Base-by-base conservation (phyloP, 2,797 vertebrate species). In the Heliangelus exortis region DNA sequence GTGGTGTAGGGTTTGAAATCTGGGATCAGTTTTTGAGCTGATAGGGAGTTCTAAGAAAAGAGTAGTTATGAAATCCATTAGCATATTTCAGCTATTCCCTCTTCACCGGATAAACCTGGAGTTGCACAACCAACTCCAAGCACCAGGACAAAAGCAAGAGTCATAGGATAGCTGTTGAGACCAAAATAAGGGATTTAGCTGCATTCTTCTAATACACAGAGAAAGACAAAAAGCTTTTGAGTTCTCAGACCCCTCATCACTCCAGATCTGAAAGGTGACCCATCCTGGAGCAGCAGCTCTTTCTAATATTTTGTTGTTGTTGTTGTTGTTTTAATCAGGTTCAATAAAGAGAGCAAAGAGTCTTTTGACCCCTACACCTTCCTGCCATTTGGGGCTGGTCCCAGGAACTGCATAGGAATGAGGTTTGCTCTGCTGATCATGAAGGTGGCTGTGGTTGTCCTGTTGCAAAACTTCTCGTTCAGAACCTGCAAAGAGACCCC, bases 361-460 rank as follows among this genome's bases (percentile, higher is more conserved):
- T 26, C 12, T 17, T 92, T 98, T 9, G 97, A 98, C 67, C 98
- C 98, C 2, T 98, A 98, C 84, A 95, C 91, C 2, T 98, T 97
- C 96, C 96, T 98, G 95, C 98, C 97, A 0, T 99, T 99, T 1
- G 98, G 98, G 26, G 89, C 94, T 10, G 98, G 98, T 8, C 98
- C 98, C 36, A 97, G 98, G 81, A 99, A 98, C 96, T 98, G 98
- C 95, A 98, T 98, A 41, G 98, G 98, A 36, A 98, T 98, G 98
- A 97, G 98, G n/a, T 98, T 99, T 91, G 98, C 98, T 51, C 89
- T 98, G 34, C 78, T 99, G 41, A 3, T 95, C 5, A 23, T 98
- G 87, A 99, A 98, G 93, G 95, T 98, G 65, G 98, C 98, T 10
- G 0, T 97, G 16, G 97, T 98, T 13, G 48, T 97, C 87, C 95